A percentile compares a stretch with the other conserved stretches of the same genome.
phyloP scores from a whole-genome alignment of 23 tunicate species.

The Ciona savignyi region DNA sequence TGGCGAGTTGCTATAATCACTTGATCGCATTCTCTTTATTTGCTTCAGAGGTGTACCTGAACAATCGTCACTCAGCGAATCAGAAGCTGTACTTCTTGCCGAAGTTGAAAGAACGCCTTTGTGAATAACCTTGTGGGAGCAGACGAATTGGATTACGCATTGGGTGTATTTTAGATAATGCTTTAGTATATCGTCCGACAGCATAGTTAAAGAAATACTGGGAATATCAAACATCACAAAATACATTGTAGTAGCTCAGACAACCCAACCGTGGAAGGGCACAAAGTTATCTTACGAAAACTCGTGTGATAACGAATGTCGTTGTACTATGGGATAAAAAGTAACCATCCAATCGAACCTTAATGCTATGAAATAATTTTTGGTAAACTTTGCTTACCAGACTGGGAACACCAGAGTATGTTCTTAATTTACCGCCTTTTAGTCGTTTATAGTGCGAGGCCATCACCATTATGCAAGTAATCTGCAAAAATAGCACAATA shows the following conservation, averaged over 20 bases:
- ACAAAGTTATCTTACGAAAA: too few relatives aligned
- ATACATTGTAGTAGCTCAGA: too few relatives aligned
- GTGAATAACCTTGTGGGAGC: conserved; percentile 24
- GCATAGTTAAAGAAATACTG: neutral
- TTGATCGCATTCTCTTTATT: conserved; percentile 35
- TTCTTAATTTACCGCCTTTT: conserved; percentile 8
- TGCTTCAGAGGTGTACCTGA: conserved; percentile 31
- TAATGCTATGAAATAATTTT: too few relatives aligned
- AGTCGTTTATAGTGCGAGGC: conserved; percentile 25
- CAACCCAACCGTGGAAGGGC: too few relatives aligned
- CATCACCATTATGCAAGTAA: conserved; percentile 16
- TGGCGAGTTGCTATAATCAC: conserved; percentile 26
- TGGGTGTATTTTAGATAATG: neutral
- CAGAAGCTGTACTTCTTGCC: conserved; percentile 63
- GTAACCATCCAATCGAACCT: too few relatives aligned
- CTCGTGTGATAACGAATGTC: too few relatives aligned
- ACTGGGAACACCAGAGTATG: conserved; percentile 38
- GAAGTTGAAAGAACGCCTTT: conserved; percentile 33
- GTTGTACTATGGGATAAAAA: too few relatives aligned
- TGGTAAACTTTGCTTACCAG: too few relatives aligned
- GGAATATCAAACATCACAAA: neutral
- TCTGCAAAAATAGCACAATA: conserved; percentile 7
- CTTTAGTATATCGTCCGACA: neutral
- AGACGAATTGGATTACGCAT: neutral
- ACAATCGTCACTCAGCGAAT: conserved; percentile 50